Conservation (phyloP, 1,140 invertebrate genomes). For the Drosophila ironensis region DNA sequence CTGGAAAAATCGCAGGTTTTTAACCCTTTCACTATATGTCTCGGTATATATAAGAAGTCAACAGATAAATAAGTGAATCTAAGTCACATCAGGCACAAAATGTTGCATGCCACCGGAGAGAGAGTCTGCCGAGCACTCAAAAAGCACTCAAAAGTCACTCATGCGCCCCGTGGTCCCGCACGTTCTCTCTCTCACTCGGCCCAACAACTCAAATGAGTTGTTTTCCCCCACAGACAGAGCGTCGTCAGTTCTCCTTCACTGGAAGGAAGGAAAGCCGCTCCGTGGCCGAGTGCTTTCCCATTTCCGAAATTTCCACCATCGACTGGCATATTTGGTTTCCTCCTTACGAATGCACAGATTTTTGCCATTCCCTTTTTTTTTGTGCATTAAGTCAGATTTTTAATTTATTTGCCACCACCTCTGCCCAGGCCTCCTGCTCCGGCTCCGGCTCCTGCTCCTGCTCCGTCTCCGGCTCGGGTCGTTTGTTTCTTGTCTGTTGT, state of each 20-base stretch:
- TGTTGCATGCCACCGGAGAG: slow-evolving; percentile 3
- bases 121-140: slow-evolving; percentile 13
- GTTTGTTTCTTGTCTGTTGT: slow-evolving; percentile 4
- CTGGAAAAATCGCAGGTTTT: slow-evolving; percentile 64
- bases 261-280: slow-evolving; percentile 38
- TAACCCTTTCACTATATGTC: slow-evolving; percentile 79
- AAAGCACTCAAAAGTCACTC: slow-evolving; percentile 73
- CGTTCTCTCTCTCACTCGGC: slow-evolving; percentile 8
- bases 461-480: slow-evolving; percentile 11
- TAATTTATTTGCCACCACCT: slow-evolving; percentile 62
- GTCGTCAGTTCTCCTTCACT: slow-evolving; percentile 61
- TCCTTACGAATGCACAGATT: slow-evolving; percentile 72
- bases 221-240: slow-evolving; percentile 59
- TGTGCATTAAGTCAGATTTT: slow-evolving; percentile 73
- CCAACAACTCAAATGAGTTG: slow-evolving; percentile 38
- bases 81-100: background rate
- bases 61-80: slow-evolving; percentile 33
- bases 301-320: slow-evolving; percentile 35
- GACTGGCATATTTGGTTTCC: slow-evolving; percentile 70
- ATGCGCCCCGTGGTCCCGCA: slow-evolving; percentile 28
- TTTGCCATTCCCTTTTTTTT: slow-evolving; percentile 44
- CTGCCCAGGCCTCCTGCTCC: slow-evolving; percentile 1
- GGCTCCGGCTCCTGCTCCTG: background rate
- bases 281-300: slow-evolving; percentile 2
- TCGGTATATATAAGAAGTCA: slow-evolving; percentile 52